Percentiles rank a stretch among this genome's conserved stretches.
Evolutionary conservation across 2,888 invertebrate species (phyloP).

Genomic region (Artemia sinica): DNA sequence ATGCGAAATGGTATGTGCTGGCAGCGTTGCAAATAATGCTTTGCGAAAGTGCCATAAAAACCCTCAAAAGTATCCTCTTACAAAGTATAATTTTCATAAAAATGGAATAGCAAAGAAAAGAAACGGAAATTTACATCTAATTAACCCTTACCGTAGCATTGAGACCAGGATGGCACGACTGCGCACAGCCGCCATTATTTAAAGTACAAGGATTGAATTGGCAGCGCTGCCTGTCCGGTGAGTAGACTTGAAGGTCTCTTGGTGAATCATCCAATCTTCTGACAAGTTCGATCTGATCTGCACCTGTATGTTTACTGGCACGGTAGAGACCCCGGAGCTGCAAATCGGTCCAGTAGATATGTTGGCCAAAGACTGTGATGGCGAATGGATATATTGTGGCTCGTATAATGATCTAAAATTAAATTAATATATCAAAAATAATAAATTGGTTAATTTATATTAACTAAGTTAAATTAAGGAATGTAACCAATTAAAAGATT

Average conservation of each 20-base stretch:
- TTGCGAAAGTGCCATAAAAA: too few relatives aligned
- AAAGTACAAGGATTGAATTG: slow-evolving; percentile 62
- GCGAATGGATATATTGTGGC: slow-evolving; percentile 92
- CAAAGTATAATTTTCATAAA: neutral
- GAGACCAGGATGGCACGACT: slow-evolving; percentile 74
- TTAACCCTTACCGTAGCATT: slow-evolving; percentile 44
- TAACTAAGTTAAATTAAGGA: neutral
- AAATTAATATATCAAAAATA: slow-evolving; percentile 12
- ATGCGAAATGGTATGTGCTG: too few relatives aligned
- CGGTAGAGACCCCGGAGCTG: slow-evolving; percentile 82
- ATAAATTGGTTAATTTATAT: slow-evolving; percentile 3
- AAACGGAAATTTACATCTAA: neutral
- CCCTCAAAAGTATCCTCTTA: too few relatives aligned
- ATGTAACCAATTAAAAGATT: too few relatives aligned
- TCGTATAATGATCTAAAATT: slow-evolving; percentile 44
- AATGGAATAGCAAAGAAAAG: neutral
- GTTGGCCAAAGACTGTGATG: slow-evolving; percentile 69
- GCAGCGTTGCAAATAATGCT: too few relatives aligned
- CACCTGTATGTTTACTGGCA: slow-evolving; percentile 91
- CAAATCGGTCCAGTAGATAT: slow-evolving; percentile 91
- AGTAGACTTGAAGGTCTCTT: slow-evolving; percentile 68
- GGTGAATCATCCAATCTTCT: slow-evolving; percentile 82
- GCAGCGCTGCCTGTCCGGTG: slow-evolving; percentile 58
- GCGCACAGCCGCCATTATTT: slow-evolving; percentile 79
- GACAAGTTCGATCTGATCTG: slow-evolving; percentile 81